Conservation (phyloP, 2,888 invertebrate genomes). For the Leptinotarsa juncta region DNA sequence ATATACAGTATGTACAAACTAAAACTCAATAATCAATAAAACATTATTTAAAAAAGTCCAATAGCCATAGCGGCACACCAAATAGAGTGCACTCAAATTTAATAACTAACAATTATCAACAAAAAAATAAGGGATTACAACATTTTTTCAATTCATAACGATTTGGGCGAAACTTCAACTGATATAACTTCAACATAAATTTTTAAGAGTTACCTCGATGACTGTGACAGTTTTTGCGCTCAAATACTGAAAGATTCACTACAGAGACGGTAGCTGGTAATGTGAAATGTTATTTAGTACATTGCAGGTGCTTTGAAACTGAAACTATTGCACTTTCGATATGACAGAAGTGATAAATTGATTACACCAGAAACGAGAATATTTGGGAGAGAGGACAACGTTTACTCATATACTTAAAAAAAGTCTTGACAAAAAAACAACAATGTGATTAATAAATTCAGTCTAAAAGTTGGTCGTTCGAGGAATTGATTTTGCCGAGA, state of each 20-base stretch:
- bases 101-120: conserved; percentile 34
- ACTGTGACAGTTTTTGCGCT: conserved; percentile 27
- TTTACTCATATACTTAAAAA: too few species aligned
- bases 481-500: too few species aligned
- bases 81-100: conserved; percentile 22
- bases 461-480: too few species aligned
- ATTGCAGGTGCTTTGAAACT: not conserved
- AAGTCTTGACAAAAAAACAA: too few species aligned
- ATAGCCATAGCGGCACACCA: conserved; percentile 33
- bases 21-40: conserved; percentile 40
- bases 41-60: conserved; percentile 36
- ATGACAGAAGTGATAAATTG: not conserved
- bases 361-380: not conserved
- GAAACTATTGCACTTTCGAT: conserved; percentile 9
- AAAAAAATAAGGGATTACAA: conserved; percentile 32
- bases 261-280: conserved; percentile 13
- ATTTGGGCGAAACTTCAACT: conserved; percentile 24
- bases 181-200: conserved; percentile 28
- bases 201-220: conserved; percentile 16
- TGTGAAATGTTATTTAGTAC: conserved; percentile 2
- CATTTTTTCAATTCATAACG: conserved; percentile 24
- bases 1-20: conserved; percentile 43
- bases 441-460: too few species aligned
- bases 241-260: conserved; percentile 7
- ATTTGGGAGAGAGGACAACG: too few species aligned